Base-by-base conservation (phyloP, 92 coral and sea anemone species). In the Phenganax stokvisi region DNA sequence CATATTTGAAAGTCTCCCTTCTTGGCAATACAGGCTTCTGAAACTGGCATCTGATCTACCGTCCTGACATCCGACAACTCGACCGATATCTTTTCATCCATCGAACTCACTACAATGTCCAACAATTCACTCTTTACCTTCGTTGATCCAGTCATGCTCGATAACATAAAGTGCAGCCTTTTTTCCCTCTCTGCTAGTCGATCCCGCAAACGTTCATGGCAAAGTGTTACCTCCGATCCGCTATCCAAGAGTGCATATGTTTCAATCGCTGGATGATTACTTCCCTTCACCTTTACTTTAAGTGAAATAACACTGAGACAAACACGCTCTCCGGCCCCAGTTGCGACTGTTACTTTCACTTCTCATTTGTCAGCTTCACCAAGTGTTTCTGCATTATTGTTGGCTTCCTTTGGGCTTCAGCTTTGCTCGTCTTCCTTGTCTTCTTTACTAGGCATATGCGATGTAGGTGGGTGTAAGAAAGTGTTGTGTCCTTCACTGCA, bases 151-250 rank as follows among this genome's bases (percentile, higher is more conserved):
- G 90, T 85, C 77, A 87, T 84, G 16, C 90, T 82, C 66, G 90
- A 87, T 61, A 87, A 62, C 68, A 87, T 86, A 80, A 88, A 90
- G 16, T 81, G 68, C 28, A 83, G 61, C 72, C 84, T 82, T 57
- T 66, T 63, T 30, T 90, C 87, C 56, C 85, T 80, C 30, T 83
- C 67, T 16, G 69, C 69, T 56, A 85, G 89, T 52, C 79, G 68
- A 10, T 74, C 65, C 11, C 61, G 75, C 72, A 85, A 80, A 61
- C 62, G 80, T 72, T 90, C 89, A 71, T 88, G 90, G 71, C 89
- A 90, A 68, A 88, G 86, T 55, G 96, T 90, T 63, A 89, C 88
- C 63, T 90, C 90, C 13, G 85, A 86, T 29, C 92, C 90, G 85
- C 87, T 85, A 87, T 87, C 92, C 72, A 66, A 66, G 51, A 85